Base-by-base conservation (phyloP, 2,113 vertebrate species). In the Sisor rabdophorus region DNA sequence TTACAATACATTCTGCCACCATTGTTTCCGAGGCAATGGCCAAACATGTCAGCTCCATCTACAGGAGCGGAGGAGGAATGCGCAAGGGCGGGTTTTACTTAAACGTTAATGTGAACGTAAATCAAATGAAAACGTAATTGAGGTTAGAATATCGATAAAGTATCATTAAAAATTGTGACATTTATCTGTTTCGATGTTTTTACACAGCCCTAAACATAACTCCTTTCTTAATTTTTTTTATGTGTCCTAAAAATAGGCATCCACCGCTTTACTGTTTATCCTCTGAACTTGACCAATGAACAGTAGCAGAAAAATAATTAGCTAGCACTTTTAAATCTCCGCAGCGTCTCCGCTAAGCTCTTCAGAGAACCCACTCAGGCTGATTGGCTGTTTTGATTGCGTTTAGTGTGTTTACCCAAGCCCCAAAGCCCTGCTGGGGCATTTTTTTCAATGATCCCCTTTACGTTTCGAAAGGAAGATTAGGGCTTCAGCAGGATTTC, bases 321-420 rank as follows among this genome's bases (percentile, higher is more conserved):
- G 54, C 55, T 40, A 48, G 55, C 19, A 16, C n/a, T 61, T 61
- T 56, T 2, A 68, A 47, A 67, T 26, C 74, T 54, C 32, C 11
- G 4, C 22, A 3, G 19, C 30, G 54, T 52, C 53, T 68, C 22
- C 26, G 68, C 1, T 83, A 83, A 83, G 74, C 78, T 71, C 28
- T 77, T 83, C 58, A 80, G 72, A 72, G 50, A 24, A 53, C 22
- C n/a, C 81, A 83, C 81, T 83, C 72, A 75, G 32, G 8, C 24
- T 83, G 67, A 83, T 82, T 82, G 54, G 55, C 44, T 61, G 55
- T 13, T 36, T 40, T 2, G 55, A 7, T 30, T 40, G 20, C 16
- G 1, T 13, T 28, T 50, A 30, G 28, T 56, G 52, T 56, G 63
- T 20, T 19, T 40, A 79, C 69, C 55, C 48, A 44, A 11, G 1